Conservation (phyloP, 2,797 vertebrate genomes). For the Siniperca scherzeri region DNA sequence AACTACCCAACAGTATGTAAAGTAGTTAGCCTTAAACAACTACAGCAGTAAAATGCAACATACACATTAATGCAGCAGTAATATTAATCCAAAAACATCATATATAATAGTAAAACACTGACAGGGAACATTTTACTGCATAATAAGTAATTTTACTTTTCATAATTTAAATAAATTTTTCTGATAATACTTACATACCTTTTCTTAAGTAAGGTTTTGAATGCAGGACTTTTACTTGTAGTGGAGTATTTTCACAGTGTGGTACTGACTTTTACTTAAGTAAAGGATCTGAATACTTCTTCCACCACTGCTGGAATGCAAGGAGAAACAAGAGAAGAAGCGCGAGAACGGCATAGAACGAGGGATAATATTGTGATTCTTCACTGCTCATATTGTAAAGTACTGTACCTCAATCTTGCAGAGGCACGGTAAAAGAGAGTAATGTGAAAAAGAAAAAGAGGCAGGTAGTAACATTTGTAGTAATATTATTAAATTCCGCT, state of each 20-base stretch:
- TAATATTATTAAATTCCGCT: conserved; percentile 10
- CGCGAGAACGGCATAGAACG: background rate
- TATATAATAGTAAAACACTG: background rate
- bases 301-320: background rate
- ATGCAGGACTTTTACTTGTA: background rate
- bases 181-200: background rate
- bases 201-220: background rate
- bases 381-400: background rate
- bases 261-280: background rate
- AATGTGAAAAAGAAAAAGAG: background rate
- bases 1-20: background rate
- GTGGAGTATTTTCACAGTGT: background rate
- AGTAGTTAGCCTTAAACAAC: background rate
- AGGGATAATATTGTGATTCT: background rate
- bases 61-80: background rate
- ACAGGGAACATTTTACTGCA: background rate
- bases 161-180: background rate
- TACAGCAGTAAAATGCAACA: background rate
- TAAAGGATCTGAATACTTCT: too few relatives aligned
- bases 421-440: background rate
- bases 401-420: background rate
- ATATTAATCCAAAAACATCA: background rate
- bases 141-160: background rate
- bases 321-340: background rate
- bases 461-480: background rate